Evolutionary conservation across 2,888 invertebrate genomes (phyloP).

Genomic region (Melikaiella ostensackeni): DNA sequence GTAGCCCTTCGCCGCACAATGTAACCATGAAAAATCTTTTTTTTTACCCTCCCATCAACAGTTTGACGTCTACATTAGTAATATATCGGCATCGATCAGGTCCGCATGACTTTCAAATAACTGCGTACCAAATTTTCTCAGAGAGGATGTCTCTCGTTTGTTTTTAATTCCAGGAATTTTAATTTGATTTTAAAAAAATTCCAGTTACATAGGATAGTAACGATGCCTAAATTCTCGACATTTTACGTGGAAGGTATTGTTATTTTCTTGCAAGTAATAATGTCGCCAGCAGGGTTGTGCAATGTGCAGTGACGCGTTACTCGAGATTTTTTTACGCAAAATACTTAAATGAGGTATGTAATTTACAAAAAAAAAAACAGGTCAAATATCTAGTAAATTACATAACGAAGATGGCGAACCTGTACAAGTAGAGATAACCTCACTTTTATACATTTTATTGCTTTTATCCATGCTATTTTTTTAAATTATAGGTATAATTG

Average conservation of each 20-base stretch:
- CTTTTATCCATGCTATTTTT: too few species aligned
- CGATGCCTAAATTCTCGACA: background rate
- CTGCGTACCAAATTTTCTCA: background rate
- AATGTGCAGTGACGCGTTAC: too few species aligned
- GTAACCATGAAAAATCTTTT: conserved; percentile 5
- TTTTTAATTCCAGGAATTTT: conserved; percentile 13
- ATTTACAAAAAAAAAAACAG: too few species aligned
- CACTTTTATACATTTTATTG: too few species aligned
- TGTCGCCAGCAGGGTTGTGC: background rate
- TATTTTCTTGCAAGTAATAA: background rate
- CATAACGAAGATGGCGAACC: too few species aligned
- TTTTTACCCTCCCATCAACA: conserved; percentile 17
- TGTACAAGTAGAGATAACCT: too few species aligned
- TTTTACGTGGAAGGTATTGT: background rate
- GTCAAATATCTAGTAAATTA: too few species aligned
- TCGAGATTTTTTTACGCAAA: too few species aligned
- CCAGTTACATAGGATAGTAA: background rate
- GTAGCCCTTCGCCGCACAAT: conserved; percentile 22
- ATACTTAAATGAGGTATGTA: too few species aligned
- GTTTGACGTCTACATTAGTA: conserved; percentile 35
- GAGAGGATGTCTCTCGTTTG: background rate
- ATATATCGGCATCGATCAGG: conserved; percentile 28
- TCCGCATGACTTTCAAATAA: conserved; percentile 31
- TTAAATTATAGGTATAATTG: too few species aligned
- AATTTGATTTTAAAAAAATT: conserved; percentile 15